These are phyloP conservation scores for Cactoblastis cactorum DNA, from an alignment of 2,888 invertebrate genomes.

Conservation along the genomic window DNA sequence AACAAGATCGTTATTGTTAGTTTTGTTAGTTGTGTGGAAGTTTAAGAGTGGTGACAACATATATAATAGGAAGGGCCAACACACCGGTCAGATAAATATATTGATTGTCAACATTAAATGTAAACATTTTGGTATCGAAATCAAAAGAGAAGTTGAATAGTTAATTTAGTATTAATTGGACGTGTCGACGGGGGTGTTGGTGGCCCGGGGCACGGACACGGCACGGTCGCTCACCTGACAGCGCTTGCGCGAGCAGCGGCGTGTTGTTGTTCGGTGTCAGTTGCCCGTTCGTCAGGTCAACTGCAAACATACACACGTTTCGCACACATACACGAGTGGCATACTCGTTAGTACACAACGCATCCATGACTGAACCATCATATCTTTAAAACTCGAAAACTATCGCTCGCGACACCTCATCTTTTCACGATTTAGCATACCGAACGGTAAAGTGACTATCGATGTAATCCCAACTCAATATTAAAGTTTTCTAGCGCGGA, in stretches of 20 bases:
- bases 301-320: slow-evolving; percentile 87
- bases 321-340: slow-evolving; percentile 70
- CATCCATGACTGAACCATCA: slow-evolving; percentile 76
- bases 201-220: neutral
- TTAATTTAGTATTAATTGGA: slow-evolving; percentile 1
- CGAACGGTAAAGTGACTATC: slow-evolving; percentile 65
- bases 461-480: slow-evolving; percentile 65
- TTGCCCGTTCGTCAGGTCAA: slow-evolving; percentile 97
- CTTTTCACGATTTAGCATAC: slow-evolving; percentile 56
- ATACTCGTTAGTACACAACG: slow-evolving; percentile 53
- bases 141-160: neutral
- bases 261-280: slow-evolving; percentile 97
- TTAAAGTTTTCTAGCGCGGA: slow-evolving; percentile 56
- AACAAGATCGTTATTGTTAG: neutral
- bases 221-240: slow-evolving; percentile 94
- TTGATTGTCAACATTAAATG: neutral
- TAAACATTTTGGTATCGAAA: neutral
- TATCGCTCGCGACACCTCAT: slow-evolving; percentile 42
- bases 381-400: slow-evolving; percentile 41
- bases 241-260: slow-evolving; percentile 95
- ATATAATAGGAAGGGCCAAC: neutral
- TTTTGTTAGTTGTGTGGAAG: neutral
- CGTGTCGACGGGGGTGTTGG: slow-evolving; percentile 8
- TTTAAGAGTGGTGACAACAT: neutral
- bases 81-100: neutral